Conservation (phyloP, 2,888 invertebrate genomes). For the Apamea sordens region DNA sequence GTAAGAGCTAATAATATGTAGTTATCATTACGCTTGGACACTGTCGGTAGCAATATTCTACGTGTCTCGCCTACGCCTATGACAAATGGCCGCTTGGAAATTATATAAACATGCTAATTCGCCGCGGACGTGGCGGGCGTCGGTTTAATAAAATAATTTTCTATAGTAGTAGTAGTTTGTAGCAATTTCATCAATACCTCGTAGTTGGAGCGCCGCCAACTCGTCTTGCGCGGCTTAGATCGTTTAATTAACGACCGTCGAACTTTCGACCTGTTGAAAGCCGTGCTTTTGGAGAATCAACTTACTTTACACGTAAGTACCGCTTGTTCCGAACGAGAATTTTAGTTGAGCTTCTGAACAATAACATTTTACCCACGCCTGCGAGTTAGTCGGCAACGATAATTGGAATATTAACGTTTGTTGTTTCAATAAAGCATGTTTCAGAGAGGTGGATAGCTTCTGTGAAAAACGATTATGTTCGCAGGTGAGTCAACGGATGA, state of each 20-base stretch:
- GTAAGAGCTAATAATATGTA: conserved; percentile 75
- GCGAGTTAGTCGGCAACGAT: conserved; percentile 43
- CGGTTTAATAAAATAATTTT: conserved; percentile 79
- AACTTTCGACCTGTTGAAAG: conserved; percentile 90
- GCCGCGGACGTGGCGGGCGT: conserved; percentile 71
- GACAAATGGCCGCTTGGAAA: conserved; percentile 76
- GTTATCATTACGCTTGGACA: conserved; percentile 53
- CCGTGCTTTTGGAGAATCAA: conserved; percentile 83
- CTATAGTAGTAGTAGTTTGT: conserved; percentile 79
- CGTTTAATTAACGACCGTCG: conserved; percentile 89
- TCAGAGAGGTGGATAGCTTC: conserved; percentile 41
- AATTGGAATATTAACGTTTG: conserved; percentile 63
- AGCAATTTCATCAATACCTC: conserved; percentile 86
- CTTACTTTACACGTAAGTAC: conserved; percentile 81
- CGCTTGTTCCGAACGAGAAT: conserved; percentile 76
- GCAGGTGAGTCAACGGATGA: conserved; percentile 53
- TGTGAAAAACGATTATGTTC: conserved; percentile 52
- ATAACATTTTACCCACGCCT: conserved; percentile 55
- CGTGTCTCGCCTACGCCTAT: conserved; percentile 73
- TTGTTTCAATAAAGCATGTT: conserved; percentile 44
- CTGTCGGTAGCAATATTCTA: conserved; percentile 68
- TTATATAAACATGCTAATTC: conserved; percentile 81
- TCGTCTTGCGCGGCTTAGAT: conserved; percentile 85
- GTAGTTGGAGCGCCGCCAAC: conserved; percentile 84
- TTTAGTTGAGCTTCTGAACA: conserved; percentile 67